Evolutionary conservation across 2,113 vertebrate species (phyloP).

Genomic region (Mormoops blainvillei): DNA sequence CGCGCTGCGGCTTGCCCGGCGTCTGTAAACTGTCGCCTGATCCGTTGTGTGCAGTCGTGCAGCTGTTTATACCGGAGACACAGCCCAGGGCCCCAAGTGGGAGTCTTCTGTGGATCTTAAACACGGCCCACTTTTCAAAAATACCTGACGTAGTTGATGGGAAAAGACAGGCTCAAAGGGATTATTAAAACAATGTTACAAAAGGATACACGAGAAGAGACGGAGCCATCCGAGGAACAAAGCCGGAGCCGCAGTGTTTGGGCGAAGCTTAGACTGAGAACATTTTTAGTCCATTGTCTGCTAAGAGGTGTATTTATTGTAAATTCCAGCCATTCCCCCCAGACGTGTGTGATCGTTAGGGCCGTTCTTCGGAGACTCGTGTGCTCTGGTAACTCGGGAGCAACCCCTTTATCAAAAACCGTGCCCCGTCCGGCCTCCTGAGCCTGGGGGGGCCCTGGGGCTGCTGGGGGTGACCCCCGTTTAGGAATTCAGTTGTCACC

Average conservation of each 20-base stretch:
- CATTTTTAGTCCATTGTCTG: conserved; percentile 26
- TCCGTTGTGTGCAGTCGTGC: fast-evolving
- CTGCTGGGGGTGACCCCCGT: fast-evolving
- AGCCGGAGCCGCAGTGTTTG: fast-evolving
- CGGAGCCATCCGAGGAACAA: background rate
- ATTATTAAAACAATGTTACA: conserved; percentile 14
- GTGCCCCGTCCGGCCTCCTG: background rate
- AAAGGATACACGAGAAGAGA: background rate
- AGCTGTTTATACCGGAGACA: background rate
- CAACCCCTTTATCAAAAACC: background rate
- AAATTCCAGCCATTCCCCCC: conserved; percentile 15
- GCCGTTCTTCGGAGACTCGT: background rate
- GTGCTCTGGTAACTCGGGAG: background rate
- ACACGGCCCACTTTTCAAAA: background rate
- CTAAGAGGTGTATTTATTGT: conserved; percentile 20
- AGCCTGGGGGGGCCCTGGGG: background rate
- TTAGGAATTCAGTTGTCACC: too few relatives aligned
- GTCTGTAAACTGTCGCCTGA: background rate
- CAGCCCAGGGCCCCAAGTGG: background rate
- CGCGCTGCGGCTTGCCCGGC: fast-evolving
- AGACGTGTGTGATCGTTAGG: conserved; percentile 27
- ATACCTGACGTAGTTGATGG: background rate
- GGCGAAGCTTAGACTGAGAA: background rate
- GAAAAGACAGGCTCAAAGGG: background rate
- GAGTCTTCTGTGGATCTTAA: background rate